Percentiles rank a stretch among this genome's conserved stretches.
Evolutionary conservation across 2,888 invertebrate species (phyloP).

Genomic region (Brachylomia viminalis): DNA sequence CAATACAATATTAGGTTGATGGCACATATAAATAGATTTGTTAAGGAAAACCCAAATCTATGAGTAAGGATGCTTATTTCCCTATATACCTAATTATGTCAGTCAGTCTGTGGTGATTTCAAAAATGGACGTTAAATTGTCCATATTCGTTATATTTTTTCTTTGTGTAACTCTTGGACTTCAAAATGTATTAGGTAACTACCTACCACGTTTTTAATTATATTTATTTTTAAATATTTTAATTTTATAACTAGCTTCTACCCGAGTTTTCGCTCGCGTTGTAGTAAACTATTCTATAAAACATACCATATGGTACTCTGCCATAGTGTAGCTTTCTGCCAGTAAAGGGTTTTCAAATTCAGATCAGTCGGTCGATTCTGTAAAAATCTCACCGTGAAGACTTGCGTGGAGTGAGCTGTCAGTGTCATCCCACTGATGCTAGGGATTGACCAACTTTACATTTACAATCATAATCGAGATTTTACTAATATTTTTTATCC

Average conservation of each 20-base stretch:
- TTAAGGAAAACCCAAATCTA: slow-evolving; percentile 27
- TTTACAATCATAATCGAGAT: no score
- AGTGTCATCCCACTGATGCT: no score
- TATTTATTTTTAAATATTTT: not conserved
- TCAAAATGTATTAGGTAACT: slow-evolving; percentile 33
- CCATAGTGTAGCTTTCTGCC: not conserved
- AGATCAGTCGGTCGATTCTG: no score
- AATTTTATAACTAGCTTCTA: not conserved
- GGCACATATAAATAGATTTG: slow-evolving; percentile 12
- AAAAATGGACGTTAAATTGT: slow-evolving; percentile 30
- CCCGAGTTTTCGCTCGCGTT: not conserved
- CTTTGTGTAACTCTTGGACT: slow-evolving; percentile 25
- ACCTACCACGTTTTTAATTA: not conserved
- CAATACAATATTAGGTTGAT: not conserved
- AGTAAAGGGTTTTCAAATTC: not conserved
- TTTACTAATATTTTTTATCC: no score
- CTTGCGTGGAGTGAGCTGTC: no score
- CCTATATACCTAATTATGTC: slow-evolving; percentile 28
- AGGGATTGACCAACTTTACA: no score
- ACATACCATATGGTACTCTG: not conserved
- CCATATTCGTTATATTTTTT: not conserved
- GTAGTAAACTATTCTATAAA: not conserved
- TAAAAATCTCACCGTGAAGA: no score
- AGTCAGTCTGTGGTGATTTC: not conserved
- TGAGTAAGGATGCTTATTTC: slow-evolving; percentile 11